phyloP scores from a whole-genome alignment of 1,140 invertebrate genomes.

The Drosophila cardini region DNA sequence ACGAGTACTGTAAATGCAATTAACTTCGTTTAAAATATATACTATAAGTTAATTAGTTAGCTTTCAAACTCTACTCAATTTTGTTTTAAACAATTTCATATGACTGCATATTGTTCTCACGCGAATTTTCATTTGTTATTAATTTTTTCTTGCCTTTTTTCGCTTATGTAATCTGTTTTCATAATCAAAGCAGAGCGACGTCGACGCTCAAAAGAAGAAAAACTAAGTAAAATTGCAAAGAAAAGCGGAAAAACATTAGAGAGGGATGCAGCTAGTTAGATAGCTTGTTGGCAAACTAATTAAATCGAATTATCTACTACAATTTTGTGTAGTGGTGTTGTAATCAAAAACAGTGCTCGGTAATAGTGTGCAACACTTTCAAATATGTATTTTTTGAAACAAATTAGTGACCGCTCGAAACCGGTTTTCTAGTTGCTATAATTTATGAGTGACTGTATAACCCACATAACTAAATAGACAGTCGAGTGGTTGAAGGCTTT shows the following conservation, averaged over 20 bases:
- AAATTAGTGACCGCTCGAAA: constrained; percentile 51
- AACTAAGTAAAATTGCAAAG: constrained; percentile 60
- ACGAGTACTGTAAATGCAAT: background rate
- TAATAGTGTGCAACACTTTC: constrained; percentile 41
- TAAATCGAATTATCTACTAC: constrained; percentile 50
- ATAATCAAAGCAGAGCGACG: constrained; percentile 64
- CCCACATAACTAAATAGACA: constrained; percentile 25
- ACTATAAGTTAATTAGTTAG: constrained; percentile 28
- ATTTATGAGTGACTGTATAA: constrained; percentile 20
- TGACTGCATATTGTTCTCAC: constrained; percentile 47
- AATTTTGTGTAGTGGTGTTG: constrained; percentile 21
- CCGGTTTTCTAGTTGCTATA: constrained; percentile 46
- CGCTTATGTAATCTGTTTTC: constrained; percentile 82
- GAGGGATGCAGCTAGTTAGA: constrained; percentile 21
- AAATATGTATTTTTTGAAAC: constrained; percentile 25
- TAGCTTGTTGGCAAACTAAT: constrained; percentile 34
- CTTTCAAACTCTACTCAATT: background rate
- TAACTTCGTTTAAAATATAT: constrained; percentile 2
- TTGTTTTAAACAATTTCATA: background rate
- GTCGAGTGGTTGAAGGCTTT: constrained; percentile 25
- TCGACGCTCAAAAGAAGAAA: constrained; percentile 36
- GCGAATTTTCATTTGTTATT: constrained; percentile 44
- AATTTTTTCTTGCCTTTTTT: constrained; percentile 36
- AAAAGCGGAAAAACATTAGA: constrained; percentile 60
- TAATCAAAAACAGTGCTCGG: constrained; percentile 17